Evolutionary conservation across 2,113 vertebrate genomes (phyloP).

Genomic region (Gobius niger): DNA sequence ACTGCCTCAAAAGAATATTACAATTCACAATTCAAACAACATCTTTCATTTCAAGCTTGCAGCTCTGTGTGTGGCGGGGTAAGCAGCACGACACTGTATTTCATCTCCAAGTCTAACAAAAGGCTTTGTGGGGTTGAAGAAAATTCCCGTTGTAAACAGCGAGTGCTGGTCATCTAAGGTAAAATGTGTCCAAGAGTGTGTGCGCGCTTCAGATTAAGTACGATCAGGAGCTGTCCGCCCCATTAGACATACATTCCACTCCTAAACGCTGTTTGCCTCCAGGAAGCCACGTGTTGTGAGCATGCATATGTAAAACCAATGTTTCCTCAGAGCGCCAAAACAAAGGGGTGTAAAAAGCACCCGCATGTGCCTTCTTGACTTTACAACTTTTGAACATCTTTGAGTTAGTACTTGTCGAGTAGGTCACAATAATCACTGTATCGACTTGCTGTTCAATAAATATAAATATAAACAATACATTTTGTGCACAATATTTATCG

Average conservation of each 20-base stretch:
- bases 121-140: not conserved
- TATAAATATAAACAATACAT: too few relatives aligned
- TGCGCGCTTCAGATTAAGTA: conserved; percentile 32
- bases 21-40: conserved; percentile 3
- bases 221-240: conserved; percentile 34
- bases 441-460: too few relatives aligned
- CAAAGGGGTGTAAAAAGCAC: not conserved
- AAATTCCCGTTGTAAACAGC: not conserved
- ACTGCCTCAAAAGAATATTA: not conserved
- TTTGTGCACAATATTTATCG: too few relatives aligned
- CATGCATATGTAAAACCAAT: conserved; percentile 25
- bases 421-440: too few relatives aligned
- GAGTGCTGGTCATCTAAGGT: conserved; percentile 8
- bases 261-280: conserved; percentile 24
- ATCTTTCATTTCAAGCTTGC: not conserved
- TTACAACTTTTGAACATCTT: too few relatives aligned
- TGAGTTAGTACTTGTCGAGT: too few relatives aligned
- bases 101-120: not conserved
- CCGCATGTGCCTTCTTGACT: too few relatives aligned
- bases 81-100: not conserved
- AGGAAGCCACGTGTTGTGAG: conserved; percentile 24
- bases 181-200: not conserved
- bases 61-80: not conserved
- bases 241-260: conserved; percentile 47
- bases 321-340: not conserved